Conservation (phyloP, 2,888 invertebrate genomes). For the Acronicta leporina region DNA sequence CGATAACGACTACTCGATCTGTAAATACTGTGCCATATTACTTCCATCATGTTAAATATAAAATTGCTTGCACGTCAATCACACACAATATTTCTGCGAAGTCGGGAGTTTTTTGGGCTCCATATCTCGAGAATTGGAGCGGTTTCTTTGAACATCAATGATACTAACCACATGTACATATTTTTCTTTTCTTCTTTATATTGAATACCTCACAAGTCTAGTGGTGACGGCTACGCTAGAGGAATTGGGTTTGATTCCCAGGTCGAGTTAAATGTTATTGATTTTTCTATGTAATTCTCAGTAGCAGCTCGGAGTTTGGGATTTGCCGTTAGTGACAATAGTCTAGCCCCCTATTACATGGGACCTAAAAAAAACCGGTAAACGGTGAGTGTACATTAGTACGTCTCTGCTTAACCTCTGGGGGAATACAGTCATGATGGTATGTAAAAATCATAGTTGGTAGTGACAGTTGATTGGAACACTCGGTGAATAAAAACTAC, state of each 20-base stretch:
- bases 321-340: too few species aligned
- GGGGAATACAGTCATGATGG: too few species aligned
- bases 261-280: too few species aligned
- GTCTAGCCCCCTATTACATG: too few species aligned
- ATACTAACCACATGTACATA: not conserved
- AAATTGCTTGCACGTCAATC: slow-evolving; percentile 13
- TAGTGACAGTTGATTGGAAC: slow-evolving; percentile 4
- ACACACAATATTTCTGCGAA: slow-evolving; percentile 11
- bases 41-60: slow-evolving; percentile 14
- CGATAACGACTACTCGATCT: not conserved
- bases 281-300: too few species aligned
- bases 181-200: not conserved
- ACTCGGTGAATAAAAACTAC: slow-evolving; percentile 5
- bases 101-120: slow-evolving; percentile 12
- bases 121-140: slow-evolving; percentile 15
- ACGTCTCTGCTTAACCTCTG: too few species aligned
- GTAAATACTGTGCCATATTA: slow-evolving; percentile 15
- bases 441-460: too few species aligned
- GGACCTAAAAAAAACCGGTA: too few species aligned
- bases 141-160: slow-evolving; percentile 1
- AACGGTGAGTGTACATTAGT: too few species aligned
- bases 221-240: too few species aligned
- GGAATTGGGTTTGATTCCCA: too few species aligned
- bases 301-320: too few species aligned
- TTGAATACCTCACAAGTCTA: not conserved